These are phyloP conservation scores for Poeciliopsis occidentalis DNA, from an alignment of 2,113 vertebrate species.

Conservation along the genomic window DNA sequence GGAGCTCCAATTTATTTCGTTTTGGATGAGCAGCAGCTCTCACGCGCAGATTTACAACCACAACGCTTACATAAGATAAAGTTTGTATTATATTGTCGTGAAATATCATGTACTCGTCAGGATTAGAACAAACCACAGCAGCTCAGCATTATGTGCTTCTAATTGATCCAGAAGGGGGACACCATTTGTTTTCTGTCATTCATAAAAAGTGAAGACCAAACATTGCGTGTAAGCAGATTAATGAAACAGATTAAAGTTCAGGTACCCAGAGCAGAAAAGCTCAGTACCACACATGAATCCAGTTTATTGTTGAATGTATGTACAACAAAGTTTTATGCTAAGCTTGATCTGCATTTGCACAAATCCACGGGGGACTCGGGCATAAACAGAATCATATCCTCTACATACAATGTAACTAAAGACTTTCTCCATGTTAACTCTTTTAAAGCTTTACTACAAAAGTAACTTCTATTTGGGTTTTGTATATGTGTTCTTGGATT, in stretches of 20 bases:
- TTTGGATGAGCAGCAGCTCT: conserved; percentile 14
- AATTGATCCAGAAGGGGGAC: neutral
- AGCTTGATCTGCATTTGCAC: neutral
- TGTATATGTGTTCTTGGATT: neutral
- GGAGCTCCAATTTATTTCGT: conserved; percentile 9
- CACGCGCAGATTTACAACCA: neutral
- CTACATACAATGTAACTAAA: neutral
- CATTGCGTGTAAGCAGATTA: neutral
- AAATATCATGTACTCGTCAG: neutral
- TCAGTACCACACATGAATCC: neutral
- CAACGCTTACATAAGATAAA: neutral
- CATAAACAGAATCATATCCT: neutral
- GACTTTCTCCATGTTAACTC: neutral
- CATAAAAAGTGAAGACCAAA: neutral
- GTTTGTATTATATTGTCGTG: neutral
- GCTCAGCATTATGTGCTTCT: neutral
- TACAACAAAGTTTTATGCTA: neutral
- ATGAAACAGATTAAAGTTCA: neutral
- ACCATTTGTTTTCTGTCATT: neutral
- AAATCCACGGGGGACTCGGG: neutral
- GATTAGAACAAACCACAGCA: neutral
- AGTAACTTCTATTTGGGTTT: neutral
- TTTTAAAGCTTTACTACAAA: neutral
- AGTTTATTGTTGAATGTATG: neutral
- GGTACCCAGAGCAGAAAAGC: neutral